Evolutionary conservation across 2,888 invertebrate species (phyloP).

Genomic region (Fissipunctia ypsillon): DNA sequence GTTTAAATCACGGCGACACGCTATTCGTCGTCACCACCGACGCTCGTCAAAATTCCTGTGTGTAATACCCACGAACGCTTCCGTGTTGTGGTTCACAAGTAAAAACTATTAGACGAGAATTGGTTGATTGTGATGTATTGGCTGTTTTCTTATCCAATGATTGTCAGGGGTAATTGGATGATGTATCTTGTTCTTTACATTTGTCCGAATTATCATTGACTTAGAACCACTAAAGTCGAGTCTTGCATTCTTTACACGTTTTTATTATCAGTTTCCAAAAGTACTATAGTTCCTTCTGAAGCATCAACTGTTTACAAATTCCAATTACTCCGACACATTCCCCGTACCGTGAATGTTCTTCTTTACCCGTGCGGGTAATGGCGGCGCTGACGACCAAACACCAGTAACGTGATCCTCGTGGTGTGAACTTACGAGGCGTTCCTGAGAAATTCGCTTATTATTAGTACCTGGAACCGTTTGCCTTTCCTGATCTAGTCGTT

Average conservation of each 20-base stretch:
- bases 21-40: slow-evolving; percentile 55
- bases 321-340: slow-evolving; percentile 47
- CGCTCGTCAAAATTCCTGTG: slow-evolving; percentile 64
- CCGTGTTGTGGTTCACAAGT: slow-evolving; percentile 54
- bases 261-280: slow-evolving; percentile 19
- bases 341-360: slow-evolving; percentile 60
- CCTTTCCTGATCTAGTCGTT: slow-evolving; percentile 70
- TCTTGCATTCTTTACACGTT: slow-evolving; percentile 1
- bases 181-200: slow-evolving; percentile 9
- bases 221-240: background rate
- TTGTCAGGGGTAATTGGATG: slow-evolving; percentile 32
- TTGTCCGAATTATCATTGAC: slow-evolving; percentile 4
- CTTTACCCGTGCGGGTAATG: slow-evolving; percentile 60
- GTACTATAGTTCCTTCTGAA: slow-evolving; percentile 8
- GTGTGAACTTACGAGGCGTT: slow-evolving; percentile 73
- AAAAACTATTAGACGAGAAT: slow-evolving; percentile 37
- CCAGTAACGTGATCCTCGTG: slow-evolving; percentile 74
- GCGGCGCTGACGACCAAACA: slow-evolving; percentile 71
- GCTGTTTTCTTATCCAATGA: slow-evolving; percentile 25
- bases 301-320: slow-evolving; percentile 45
- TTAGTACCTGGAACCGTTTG: slow-evolving; percentile 73
- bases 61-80: slow-evolving; percentile 58
- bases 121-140: slow-evolving; percentile 46
- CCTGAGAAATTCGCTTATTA: slow-evolving; percentile 74
- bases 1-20: slow-evolving; percentile 67